Conservation (phyloP, 2,113 vertebrate genomes). For the Elephantulus edwardii region DNA sequence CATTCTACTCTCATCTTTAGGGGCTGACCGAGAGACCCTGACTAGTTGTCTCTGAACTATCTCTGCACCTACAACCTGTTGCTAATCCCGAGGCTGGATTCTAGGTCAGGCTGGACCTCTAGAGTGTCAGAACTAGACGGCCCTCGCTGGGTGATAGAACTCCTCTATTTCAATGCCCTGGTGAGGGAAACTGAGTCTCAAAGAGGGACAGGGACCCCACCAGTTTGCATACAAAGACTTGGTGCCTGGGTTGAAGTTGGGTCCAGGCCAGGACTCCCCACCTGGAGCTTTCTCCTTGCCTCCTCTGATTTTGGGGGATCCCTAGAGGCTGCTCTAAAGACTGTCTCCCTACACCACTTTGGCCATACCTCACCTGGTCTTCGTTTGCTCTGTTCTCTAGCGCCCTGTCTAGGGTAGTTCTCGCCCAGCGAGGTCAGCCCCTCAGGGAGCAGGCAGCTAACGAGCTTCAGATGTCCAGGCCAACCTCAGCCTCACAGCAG, state of each 20-base stretch:
- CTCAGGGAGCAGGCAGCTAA: conserved; percentile 46
- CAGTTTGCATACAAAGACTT: neutral
- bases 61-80: neutral
- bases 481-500: conserved; percentile 1
- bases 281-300: neutral
- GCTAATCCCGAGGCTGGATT: neutral
- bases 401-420: conserved; percentile 60
- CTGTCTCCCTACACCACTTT: rapidly evolving
- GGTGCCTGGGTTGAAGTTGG: neutral
- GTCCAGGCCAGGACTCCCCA: neutral
- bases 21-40: neutral
- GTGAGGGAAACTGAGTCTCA: conserved; percentile 1
- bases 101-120: neutral
- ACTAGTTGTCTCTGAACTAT: neutral
- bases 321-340: conserved; percentile 41
- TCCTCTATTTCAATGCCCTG: neutral
- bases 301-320: neutral
- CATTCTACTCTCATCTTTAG: too few species aligned
- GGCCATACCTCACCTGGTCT: conserved; percentile 67
- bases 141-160: neutral
- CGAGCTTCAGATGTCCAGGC: conserved; percentile 77
- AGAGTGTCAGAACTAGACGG: neutral
- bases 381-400: conserved; percentile 47
- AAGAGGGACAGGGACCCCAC: neutral
- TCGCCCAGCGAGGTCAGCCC: neutral